phyloP scores from a whole-genome alignment of 2,888 invertebrate species.

The Mythimna impura region DNA sequence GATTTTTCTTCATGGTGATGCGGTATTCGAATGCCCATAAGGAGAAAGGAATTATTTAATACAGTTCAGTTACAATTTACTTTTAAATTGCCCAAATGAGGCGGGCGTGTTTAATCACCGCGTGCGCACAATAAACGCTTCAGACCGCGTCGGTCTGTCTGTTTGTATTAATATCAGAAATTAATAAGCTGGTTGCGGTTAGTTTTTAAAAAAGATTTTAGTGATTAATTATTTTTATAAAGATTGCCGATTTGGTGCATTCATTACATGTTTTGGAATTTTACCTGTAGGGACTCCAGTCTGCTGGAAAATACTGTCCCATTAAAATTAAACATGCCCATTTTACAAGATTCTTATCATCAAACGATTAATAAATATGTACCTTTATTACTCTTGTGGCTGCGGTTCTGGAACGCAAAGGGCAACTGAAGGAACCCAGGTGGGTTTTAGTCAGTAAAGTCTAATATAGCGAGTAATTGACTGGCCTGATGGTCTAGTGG shows the following conservation, averaged over 20 bases:
- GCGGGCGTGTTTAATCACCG: conserved; percentile 46
- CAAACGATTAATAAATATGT: conserved; percentile 24
- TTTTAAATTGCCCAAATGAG: conserved; percentile 53
- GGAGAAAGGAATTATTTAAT: conserved; percentile 57
- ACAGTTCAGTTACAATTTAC: conserved; percentile 59
- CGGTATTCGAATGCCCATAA: conserved; percentile 56
- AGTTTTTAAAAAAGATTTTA: conserved; percentile 12
- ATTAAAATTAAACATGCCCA: conserved; percentile 8
- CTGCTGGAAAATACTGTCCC: not conserved
- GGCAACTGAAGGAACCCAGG: too few species aligned
- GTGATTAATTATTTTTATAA: conserved; percentile 18
- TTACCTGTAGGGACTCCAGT: not conserved
- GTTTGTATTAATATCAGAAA: conserved; percentile 48
- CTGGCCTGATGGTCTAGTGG: too few species aligned
- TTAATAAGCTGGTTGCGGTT: conserved; percentile 37
- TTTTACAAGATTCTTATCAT: conserved; percentile 38
- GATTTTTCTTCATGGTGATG: conserved; percentile 60
- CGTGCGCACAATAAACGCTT: conserved; percentile 15
- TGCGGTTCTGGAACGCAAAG: too few species aligned
- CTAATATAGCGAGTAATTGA: too few species aligned
- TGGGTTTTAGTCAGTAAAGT: too few species aligned
- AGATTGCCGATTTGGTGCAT: conserved; percentile 2
- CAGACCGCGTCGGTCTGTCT: conserved; percentile 40
- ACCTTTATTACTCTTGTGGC: not conserved
- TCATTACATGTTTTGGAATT: conserved; percentile 8